Percentiles rank a stretch among this genome's conserved stretches.
Conservation (phyloP, 92 coral and sea anemone species). For the Palythoa caribaeorum region DNA sequence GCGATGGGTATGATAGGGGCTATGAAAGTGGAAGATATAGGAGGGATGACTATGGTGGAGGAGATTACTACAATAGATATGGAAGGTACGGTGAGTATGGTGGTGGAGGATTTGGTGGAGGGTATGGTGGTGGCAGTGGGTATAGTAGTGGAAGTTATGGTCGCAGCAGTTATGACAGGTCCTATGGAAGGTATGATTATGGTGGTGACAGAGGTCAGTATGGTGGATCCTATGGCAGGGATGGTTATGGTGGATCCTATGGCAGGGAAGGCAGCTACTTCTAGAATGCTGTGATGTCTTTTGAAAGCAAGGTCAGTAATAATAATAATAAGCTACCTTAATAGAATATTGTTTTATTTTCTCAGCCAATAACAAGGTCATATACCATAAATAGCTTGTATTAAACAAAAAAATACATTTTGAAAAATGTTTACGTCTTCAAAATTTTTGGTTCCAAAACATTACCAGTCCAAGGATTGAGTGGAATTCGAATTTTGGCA, state of each 20-base stretch:
- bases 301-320: slow-evolving; percentile 23
- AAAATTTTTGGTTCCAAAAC: too few relatives aligned
- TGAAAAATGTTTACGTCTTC: too few relatives aligned
- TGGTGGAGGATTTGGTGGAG: neutral
- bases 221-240: slow-evolving; percentile 6
- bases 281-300: neutral
- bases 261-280: slow-evolving; percentile 33
- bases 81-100: neutral
- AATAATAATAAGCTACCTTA: neutral
- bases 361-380: neutral
- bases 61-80: slow-evolving; percentile 19
- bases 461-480: too few relatives aligned
- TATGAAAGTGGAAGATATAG: slow-evolving; percentile 16
- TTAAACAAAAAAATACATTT: too few relatives aligned
- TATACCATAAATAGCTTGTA: neutral
- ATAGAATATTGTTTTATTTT: neutral
- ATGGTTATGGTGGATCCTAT: slow-evolving; percentile 21
- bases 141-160: slow-evolving; percentile 25
- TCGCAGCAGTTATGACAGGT: neutral
- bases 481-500: too few relatives aligned
- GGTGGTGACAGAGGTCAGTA: slow-evolving; percentile 22
- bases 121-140: slow-evolving; percentile 28
- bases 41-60: slow-evolving; percentile 39
- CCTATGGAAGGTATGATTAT: slow-evolving; percentile 23
- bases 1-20: slow-evolving; percentile 12